phyloP scores from a whole-genome alignment of 2,797 vertebrate species.

The Microctenopoma steveboyesi region DNA sequence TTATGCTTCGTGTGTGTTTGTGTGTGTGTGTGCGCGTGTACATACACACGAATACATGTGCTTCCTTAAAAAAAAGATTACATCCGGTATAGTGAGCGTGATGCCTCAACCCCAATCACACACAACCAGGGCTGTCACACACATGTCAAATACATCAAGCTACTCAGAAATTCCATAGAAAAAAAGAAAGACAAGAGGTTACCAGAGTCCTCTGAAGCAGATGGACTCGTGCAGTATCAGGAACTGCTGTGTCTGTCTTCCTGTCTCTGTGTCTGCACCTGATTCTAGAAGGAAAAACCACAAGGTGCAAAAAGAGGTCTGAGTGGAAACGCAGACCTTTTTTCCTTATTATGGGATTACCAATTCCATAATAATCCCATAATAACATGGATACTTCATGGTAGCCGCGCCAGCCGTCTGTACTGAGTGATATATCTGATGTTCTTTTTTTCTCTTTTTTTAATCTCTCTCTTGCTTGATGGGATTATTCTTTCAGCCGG shows the following conservation, averaged over 20 bases:
- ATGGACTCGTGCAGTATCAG: constrained; percentile 75
- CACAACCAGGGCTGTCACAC: constrained; percentile 85
- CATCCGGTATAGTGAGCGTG: constrained; percentile 82
- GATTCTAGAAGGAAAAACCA: constrained; percentile 62
- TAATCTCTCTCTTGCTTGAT: constrained; percentile 80
- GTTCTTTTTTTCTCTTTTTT: constrained; percentile 54
- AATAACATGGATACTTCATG: constrained; percentile 71
- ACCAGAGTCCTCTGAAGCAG: constrained; percentile 74
- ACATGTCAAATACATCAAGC: constrained; percentile 91
- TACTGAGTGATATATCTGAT: constrained; percentile 78
- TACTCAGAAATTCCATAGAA: constrained; percentile 88
- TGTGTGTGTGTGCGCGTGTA: constrained; percentile 14
- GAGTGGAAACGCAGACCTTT: constrained; percentile 68
- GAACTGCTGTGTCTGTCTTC: constrained; percentile 66
- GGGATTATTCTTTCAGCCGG: constrained; percentile 78
- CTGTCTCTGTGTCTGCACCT: constrained; percentile 66
- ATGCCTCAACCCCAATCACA: constrained; percentile 82
- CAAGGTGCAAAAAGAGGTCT: constrained; percentile 51
- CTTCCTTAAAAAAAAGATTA: constrained; percentile 78
- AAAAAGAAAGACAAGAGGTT: constrained; percentile 77
- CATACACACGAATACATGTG: constrained; percentile 44
- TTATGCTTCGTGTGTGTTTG: constrained; percentile 14
- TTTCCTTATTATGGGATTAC: constrained; percentile 64
- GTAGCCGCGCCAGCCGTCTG: constrained; percentile 71
- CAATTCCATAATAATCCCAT: constrained; percentile 81